Percentiles rank a stretch among this genome's conserved stretches.
Conservation (phyloP, 2,797 vertebrate species). For the Eidolon dupreanum region DNA sequence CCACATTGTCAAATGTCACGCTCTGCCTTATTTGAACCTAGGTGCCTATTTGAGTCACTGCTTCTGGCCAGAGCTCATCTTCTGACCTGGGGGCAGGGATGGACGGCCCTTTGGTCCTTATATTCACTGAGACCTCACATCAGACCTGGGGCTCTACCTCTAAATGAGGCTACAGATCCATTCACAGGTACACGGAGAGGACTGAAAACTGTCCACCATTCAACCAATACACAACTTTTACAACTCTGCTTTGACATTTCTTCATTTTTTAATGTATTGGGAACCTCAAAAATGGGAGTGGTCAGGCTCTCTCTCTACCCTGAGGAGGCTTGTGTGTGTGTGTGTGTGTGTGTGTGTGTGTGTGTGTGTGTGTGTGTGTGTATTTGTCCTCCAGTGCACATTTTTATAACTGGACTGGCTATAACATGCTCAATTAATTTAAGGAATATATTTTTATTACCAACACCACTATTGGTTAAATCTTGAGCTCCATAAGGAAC, state of each 20-base stretch:
- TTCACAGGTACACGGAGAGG: background rate
- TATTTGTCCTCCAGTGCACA: background rate
- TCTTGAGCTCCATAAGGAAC: background rate
- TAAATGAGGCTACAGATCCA: background rate
- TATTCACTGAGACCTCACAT: background rate
- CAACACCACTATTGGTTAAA: background rate
- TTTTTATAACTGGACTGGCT: background rate
- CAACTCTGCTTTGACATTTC: background rate
- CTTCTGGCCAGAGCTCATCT: background rate
- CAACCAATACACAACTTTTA: background rate
- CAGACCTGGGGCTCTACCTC: background rate
- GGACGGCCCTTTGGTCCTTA: background rate
- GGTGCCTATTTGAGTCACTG: background rate
- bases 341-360: background rate
- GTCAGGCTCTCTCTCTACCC: background rate
- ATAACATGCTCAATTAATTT: conserved; percentile 22
- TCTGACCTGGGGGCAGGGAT: background rate
- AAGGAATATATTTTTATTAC: conserved; percentile 28
- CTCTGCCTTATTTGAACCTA: background rate
- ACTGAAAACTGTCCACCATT: background rate
- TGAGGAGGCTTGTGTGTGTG: background rate
- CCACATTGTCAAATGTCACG: background rate
- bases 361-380: background rate
- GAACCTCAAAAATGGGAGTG: background rate
- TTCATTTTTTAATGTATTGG: background rate